phyloP scores from a whole-genome alignment of 2,888 invertebrate genomes.

The Orthonevra nobilis region DNA sequence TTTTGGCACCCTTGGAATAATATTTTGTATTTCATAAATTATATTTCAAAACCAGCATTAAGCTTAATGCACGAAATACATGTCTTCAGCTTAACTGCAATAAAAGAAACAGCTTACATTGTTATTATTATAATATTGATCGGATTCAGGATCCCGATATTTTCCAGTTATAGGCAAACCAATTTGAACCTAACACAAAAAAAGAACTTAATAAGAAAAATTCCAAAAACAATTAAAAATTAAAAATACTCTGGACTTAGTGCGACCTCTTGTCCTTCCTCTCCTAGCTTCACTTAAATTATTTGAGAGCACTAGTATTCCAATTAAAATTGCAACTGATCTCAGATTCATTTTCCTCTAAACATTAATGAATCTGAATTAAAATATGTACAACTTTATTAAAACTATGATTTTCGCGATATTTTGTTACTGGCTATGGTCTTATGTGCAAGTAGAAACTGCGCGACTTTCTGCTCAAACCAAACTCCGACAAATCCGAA shows the following conservation, averaged over 20 bases:
- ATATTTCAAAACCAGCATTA: too few relatives aligned
- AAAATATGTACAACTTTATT: neutral
- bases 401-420: too few relatives aligned
- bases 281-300: constrained; percentile 82
- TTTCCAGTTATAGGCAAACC: constrained; percentile 93
- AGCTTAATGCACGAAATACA: too few relatives aligned
- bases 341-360: constrained; percentile 75
- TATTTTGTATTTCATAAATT: neutral
- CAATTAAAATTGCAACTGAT: constrained; percentile 75
- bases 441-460: constrained; percentile 22
- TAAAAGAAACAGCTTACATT: too few relatives aligned
- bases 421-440: constrained; percentile 53
- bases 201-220: neutral
- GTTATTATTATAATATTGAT: constrained; percentile 94
- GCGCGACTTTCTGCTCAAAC: constrained; percentile 55
- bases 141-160: constrained; percentile 93
- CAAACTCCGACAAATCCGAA: constrained; percentile 68
- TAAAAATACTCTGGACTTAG: constrained; percentile 85
- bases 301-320: constrained; percentile 78
- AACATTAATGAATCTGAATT: constrained; percentile 4
- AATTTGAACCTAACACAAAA: constrained; percentile 85
- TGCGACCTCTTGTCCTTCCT: constrained; percentile 86
- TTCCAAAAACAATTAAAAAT: neutral
- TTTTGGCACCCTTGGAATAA: constrained; percentile 91
- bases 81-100: too few relatives aligned